These are phyloP conservation scores for Pseudolaguvia tuberculata DNA, from an alignment of 2,113 vertebrate genomes.

Conservation along the genomic window DNA sequence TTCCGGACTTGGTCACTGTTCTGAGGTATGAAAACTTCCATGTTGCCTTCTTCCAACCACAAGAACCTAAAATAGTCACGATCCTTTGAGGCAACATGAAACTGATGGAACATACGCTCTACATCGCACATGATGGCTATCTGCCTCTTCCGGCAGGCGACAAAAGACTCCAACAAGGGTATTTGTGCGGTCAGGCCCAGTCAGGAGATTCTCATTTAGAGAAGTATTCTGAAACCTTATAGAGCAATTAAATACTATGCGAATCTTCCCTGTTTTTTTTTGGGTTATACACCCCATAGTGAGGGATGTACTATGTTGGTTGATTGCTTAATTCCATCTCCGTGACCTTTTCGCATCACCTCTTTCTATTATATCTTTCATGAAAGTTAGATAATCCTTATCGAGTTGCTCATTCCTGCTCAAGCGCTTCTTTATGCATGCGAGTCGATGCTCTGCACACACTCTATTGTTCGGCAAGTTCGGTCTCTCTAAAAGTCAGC, in stretches of 20 bases:
- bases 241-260: conserved; percentile 31
- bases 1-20: conserved; percentile 1
- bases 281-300: conserved; percentile 38
- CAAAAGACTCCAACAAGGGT: conserved; percentile 24
- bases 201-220: conserved; percentile 31
- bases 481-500: conserved; percentile 23
- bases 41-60: conserved; percentile 35
- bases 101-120: conserved; percentile 35
- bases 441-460: conserved; percentile 1
- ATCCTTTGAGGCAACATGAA: conserved; percentile 29
- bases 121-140: conserved; percentile 20
- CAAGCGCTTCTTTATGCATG: background rate
- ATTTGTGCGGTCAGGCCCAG: conserved; percentile 23
- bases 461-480: conserved; percentile 15
- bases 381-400: conserved; percentile 11
- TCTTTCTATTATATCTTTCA: conserved; percentile 5
- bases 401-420: background rate
- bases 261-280: conserved; percentile 37
- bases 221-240: conserved; percentile 30
- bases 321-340: conserved; percentile 13
- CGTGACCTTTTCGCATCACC: conserved; percentile 17
- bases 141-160: background rate
- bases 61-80: conserved; percentile 34
- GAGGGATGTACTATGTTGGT: conserved; percentile 37
- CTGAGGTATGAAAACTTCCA: background rate